phyloP scores from a whole-genome alignment of 2,888 invertebrate genomes.

The Cephalotes varians region DNA sequence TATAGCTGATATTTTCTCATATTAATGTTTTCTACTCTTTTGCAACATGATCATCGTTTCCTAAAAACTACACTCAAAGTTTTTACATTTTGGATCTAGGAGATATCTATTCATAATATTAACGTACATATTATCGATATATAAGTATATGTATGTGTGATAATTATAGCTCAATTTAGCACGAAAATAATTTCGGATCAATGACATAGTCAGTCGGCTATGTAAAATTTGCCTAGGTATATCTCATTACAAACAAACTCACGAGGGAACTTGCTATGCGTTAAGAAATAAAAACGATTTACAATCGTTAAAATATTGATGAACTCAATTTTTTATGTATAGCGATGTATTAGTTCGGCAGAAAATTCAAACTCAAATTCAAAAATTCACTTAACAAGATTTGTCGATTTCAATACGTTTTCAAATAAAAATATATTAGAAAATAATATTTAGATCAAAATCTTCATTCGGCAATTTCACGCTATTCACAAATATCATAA shows the following conservation, averaged over 20 bases:
- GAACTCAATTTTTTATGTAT: not conserved
- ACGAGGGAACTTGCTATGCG: not conserved
- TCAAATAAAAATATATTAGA: not conserved
- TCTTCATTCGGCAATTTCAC: not conserved
- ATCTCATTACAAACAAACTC: not conserved
- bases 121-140: constrained; percentile 2
- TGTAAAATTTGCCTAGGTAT: not conserved
- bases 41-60: not conserved
- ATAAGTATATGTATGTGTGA: constrained; percentile 29
- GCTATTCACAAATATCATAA: not conserved
- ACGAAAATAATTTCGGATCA: not conserved
- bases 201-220: not conserved
- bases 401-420: not conserved
- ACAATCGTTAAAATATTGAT: not conserved
- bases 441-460: constrained; percentile 7
- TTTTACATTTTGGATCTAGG: not conserved
- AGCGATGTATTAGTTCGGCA: no score
- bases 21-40: constrained; percentile 17
- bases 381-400: no score
- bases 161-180: constrained; percentile 28
- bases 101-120: not conserved
- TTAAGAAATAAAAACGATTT: not conserved
- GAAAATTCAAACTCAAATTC: not conserved
- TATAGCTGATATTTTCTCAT: not conserved
- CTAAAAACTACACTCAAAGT: not conserved